Evolutionary conservation across 2,113 vertebrate genomes (phyloP), one percentile per base, ranked within the genome.

Genomic region (Cervus canadensis): DNA sequence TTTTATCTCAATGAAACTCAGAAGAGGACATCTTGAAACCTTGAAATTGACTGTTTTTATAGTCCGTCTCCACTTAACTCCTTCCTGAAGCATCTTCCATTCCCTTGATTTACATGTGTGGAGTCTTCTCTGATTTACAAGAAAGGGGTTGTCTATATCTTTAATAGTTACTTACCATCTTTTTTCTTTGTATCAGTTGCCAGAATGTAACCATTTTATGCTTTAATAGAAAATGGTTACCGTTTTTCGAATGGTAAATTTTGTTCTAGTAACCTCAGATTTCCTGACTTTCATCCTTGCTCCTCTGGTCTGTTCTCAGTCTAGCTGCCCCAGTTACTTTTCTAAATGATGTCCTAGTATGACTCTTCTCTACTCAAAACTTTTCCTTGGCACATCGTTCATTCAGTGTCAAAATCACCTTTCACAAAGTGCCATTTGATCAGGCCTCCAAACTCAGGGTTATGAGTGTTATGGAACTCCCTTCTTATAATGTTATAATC

Each of bases 251-350:
- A 0, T 3, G 13, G 14, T 36, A 21, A 59, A 54, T 7, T 59
- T 52, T 23, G 11, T 36, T 45, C 10, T 12, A 79, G 2, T 48
- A 33, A 33, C 7, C 7, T 86, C 52, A 40, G 15, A 2, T 25
- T 84, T 89, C 14, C 23, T 26, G 25, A 1, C 33, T 50, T 74
- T 45, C 45, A 19, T 0, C 3, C 7, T 67, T 54, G 30, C 23
- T n/a, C 14, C 23, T 64, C 54, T 25, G 0, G 14, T 45, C 14
- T 56, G 2, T 84, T 84, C 5, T 4, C 3, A 23, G 13, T 17
- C 9, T 5, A 43, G 16, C 12, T 14, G 3, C 19, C 43, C 30
- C 1, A 1, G 25, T 56, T 2, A n/a, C 8, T 5, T 62, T 82
- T 43, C 36, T 82, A 28, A 64, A 33, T 23, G 50, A 45, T 48